phyloP scores from a whole-genome alignment of 2,888 invertebrate genomes.

The Hyposoter dolosus region DNA sequence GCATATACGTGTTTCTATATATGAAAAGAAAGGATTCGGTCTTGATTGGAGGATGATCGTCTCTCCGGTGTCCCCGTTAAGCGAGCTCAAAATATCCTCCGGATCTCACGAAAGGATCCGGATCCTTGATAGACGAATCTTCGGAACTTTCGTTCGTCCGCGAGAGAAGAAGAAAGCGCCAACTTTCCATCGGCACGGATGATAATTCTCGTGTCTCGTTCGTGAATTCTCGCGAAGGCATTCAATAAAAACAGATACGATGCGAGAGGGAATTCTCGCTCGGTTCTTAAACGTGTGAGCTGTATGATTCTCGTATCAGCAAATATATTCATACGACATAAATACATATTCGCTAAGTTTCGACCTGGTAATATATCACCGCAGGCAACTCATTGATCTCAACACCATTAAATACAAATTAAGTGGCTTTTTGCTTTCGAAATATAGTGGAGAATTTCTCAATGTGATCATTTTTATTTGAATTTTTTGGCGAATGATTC shows the following conservation, averaged over 20 bases:
- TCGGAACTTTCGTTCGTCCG: conserved; percentile 55
- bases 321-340: conserved; percentile 1
- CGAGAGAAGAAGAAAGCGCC: conserved; percentile 9
- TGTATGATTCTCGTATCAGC: not conserved
- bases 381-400: not conserved
- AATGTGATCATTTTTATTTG: not conserved
- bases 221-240: not conserved
- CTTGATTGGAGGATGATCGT: conserved; percentile 32
- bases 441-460: not conserved
- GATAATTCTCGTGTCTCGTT: conserved; percentile 41
- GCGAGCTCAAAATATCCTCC: conserved; percentile 16
- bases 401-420: not conserved
- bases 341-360: not conserved
- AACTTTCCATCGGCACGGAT: conserved; percentile 53
- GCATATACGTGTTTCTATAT: conserved; percentile 12
- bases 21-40: conserved; percentile 51
- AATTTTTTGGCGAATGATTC: not conserved
- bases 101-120: conserved; percentile 58
- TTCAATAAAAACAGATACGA: not conserved
- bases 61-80: conserved; percentile 46
- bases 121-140: conserved; percentile 52
- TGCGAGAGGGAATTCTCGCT: conserved; percentile 10
- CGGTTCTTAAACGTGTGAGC: conserved; percentile 13
- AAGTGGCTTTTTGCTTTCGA: not conserved
- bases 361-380: not conserved